Evolutionary conservation across 2,888 invertebrate species (phyloP), one percentile per base, ranked within the genome.

Genomic region (Serripes groenlandicus): DNA sequence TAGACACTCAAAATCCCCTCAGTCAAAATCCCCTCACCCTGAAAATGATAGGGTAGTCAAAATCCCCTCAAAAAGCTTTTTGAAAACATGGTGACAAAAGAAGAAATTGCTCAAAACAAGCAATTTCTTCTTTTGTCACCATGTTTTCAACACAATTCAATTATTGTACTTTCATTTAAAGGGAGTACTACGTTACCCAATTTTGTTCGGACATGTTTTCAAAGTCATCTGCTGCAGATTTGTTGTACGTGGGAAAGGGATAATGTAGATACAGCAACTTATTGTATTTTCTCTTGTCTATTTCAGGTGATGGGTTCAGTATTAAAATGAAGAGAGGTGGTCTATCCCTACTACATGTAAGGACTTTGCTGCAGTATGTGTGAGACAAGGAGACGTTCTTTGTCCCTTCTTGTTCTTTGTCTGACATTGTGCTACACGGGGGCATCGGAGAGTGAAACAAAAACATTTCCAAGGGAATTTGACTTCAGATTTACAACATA

Each of bases 401-500:
- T 80, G 37, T 37, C 80, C 78, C 49, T 79, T 70, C 26, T 69
- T 81, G 34, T 84, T 75, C 76, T 83, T 68, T 77, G 64, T 70
- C 32, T 77, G 34, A 26, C 69, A 56, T 23, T 64, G 58, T 78
- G 71, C 23, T 58, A 66, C 26, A 58, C 58, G 60, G 58, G 34
- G 28, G 60, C 70, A 26, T 70, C 34, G 26, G 76, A 64, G 52
- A 26, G 34, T n/a, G 64, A 26, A 15, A 3, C 28, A 3, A 75
- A 81, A 21, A 52, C 72, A 58, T 88, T 89, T 78, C 89, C 89
- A 23, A 76, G 68, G 68, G 86, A 89, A 60, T 90, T 87, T 83
- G 90, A 90, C 85, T 88, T 88, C 78, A 82, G 90, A 83, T 88
- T 78, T 69, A 89, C 85, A 7, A 75, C 81, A n/a, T 90, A 86